phyloP scores from a whole-genome alignment of 2,797 vertebrate species.

The Jordanella pulchra region DNA sequence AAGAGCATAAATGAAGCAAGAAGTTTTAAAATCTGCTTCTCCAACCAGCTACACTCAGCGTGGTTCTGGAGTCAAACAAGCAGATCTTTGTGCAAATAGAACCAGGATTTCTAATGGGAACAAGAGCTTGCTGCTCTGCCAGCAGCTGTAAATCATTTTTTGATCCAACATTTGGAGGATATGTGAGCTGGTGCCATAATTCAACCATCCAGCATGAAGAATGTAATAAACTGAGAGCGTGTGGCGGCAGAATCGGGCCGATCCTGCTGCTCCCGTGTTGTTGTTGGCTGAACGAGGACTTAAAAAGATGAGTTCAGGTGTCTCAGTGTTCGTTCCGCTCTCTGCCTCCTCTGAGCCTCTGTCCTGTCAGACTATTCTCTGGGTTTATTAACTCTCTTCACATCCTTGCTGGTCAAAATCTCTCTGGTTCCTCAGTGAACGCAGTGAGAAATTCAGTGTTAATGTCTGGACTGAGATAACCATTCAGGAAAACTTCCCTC shows the following conservation, averaged over 20 bases:
- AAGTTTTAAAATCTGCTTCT: neutral
- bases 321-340: neutral
- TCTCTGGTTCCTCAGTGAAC: no score
- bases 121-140: constrained; percentile 9
- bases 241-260: constrained; percentile 23
- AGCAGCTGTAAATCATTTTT: constrained; percentile 25
- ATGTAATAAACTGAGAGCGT: constrained; percentile 16
- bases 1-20: neutral
- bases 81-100: constrained; percentile 1
- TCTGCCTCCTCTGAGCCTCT: neutral
- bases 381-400: neutral
- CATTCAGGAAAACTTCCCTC: no score
- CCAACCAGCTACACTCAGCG: neutral
- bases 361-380: neutral
- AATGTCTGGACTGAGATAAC: no score
- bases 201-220: constrained; percentile 9
- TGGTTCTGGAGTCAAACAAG: neutral
- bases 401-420: neutral
- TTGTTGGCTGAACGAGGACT: constrained; percentile 10
- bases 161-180: constrained; percentile 17
- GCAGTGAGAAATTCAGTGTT: no score
- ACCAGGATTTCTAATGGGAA: constrained; percentile 3
- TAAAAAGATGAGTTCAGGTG: constrained; percentile 2
- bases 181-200: constrained; percentile 7
- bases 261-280: constrained; percentile 21